Evolutionary conservation across 1,140 invertebrate genomes (phyloP), one percentile per base, ranked within the genome.

Genomic region (Zaprionus davidi): DNA sequence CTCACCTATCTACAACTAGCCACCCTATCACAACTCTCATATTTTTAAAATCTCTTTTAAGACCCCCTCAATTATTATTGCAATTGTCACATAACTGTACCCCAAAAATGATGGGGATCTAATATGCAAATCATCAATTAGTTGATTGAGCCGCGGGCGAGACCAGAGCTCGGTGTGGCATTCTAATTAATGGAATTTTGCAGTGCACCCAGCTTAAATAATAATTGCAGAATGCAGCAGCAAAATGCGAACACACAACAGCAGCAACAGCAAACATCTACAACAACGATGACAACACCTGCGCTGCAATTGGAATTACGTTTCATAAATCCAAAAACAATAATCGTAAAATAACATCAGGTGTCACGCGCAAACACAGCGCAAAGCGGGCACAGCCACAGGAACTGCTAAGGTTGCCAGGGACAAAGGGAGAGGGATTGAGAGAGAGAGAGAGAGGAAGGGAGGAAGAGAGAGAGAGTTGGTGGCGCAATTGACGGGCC

Each of bases 341-440:
- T 87, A 87, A 87, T 87, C 84, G 71, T 88, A 90, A 90, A 88
- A 88, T 90, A 88, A 88, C 84, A 90, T 88, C 84, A 90, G 78
- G 84, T 88, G 84, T 88, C 85, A 90, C 85, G 85, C 85, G 84
- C 84, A 88, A 87, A 59, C 67, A 63, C 67, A 75, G 66, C 79
- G 64, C 64, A 12, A 26, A 36, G 59, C 56, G 62, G 31, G 49
- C 22, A 72, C 55, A 71, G 36, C 70, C 34, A 59, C 9, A 12
- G 38, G 38, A 5, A 41, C 15, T 15, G 15, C 38, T n/a, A 41
- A 38, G 38, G 38, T n/a, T 41, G 38, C 15, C 13, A 41, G 15
- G 38, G 5, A 41, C 24, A 26, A 26, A 26, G 24, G 24, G 24
- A 26, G 24, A 26, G 5, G n/a, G 6, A 44, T 2, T 6, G 41